Conservation (phyloP, 2,113 vertebrate genomes). For the Canis aureus region DNA sequence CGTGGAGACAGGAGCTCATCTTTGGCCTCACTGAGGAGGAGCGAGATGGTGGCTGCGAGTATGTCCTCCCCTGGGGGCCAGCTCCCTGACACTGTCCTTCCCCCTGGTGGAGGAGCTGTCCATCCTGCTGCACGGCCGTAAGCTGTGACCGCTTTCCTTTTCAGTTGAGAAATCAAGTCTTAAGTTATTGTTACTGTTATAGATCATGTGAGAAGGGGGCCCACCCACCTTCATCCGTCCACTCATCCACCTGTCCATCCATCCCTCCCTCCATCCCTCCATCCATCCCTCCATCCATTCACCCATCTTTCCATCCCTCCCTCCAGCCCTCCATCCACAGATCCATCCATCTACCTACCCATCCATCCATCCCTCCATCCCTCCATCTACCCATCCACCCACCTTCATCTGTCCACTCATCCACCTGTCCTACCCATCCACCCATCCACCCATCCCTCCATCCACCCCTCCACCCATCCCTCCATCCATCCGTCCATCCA, state of each 20-base stretch:
- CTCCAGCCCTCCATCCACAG: neutral
- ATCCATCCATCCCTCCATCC: neutral
- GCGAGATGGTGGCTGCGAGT: too few species aligned
- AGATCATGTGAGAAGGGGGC: neutral
- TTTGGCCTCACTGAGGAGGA: neutral
- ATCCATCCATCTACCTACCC: neutral
- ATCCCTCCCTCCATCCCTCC: too few species aligned
- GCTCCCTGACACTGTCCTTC: neutral
- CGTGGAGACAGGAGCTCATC: too few species aligned
- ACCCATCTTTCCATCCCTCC: too few species aligned
- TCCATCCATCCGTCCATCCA: neutral
- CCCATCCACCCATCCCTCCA: neutral
- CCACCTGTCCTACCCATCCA: neutral
- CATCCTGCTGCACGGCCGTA: neutral
- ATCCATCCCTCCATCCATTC: neutral
- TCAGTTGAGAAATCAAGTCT: neutral
- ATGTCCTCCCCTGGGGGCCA: neutral
- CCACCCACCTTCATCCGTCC: neutral
- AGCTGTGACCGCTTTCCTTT: neutral
- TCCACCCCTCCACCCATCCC: fast-evolving
- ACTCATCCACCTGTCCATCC: too few species aligned
- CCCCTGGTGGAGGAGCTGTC: neutral
- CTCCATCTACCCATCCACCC: neutral
- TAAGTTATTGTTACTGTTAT: neutral
- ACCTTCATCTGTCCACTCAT: neutral